A percentile compares a stretch with the other conserved stretches of the same genome.
phyloP scores from a whole-genome alignment of 2,888 invertebrate genomes.

The Lepidochitona cinerea region DNA sequence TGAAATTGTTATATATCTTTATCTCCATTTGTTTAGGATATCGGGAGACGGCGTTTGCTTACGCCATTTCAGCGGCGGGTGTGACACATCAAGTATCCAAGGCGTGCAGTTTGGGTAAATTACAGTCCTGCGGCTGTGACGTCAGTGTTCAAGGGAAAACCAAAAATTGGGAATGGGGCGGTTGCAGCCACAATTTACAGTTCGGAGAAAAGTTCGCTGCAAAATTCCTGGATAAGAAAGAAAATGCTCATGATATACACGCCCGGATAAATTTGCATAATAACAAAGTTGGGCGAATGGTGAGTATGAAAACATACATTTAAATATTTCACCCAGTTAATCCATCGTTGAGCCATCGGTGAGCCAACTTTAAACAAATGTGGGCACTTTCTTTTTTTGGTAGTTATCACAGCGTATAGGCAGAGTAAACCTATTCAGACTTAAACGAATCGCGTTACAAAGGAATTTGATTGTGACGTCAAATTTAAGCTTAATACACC shows the following conservation, averaged over 20 bases:
- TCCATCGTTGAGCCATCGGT: too few relatives aligned
- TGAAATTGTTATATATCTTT: too few relatives aligned
- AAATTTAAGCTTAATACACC: too few relatives aligned
- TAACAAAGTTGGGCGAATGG: slow-evolving; percentile 68
- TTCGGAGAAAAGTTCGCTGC: slow-evolving; percentile 88
- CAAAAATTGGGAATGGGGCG: slow-evolving; percentile 81
- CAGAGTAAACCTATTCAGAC: too few relatives aligned
- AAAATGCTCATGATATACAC: slow-evolving; percentile 76
- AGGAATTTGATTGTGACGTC: too few relatives aligned
- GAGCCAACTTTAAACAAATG: too few relatives aligned
- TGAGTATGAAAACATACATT: too few relatives aligned
- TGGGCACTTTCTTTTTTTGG: too few relatives aligned
- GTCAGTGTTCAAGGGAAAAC: slow-evolving; percentile 76
- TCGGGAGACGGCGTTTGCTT: slow-evolving; percentile 96
- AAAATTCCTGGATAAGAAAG: slow-evolving; percentile 91
- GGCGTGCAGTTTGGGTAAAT: slow-evolving; percentile 92
- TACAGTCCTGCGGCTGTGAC: slow-evolving; percentile 81
- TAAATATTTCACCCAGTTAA: too few relatives aligned
- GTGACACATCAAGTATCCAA: slow-evolving; percentile 94
- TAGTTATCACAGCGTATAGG: too few relatives aligned
- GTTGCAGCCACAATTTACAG: slow-evolving; percentile 85
- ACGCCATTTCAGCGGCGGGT: slow-evolving; percentile 95
- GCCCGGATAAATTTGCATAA: slow-evolving; percentile 68
- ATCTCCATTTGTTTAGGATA: slow-evolving; percentile 89
- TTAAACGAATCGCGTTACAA: too few relatives aligned